Base-by-base conservation (phyloP, 1,140 invertebrate genomes). In the Glossosoma conforme region DNA sequence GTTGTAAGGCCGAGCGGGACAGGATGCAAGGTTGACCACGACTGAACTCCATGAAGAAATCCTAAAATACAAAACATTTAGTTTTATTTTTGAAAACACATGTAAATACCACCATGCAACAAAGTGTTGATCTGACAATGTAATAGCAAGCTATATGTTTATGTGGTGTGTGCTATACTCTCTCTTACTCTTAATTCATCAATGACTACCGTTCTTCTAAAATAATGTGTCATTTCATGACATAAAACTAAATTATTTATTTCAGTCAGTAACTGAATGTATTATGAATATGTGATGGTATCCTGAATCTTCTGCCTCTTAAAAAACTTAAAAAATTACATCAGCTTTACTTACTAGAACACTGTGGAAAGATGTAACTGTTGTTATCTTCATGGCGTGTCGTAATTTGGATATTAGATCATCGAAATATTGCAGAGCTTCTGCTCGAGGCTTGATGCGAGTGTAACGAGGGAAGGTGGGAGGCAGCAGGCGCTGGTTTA, bases 401-500 rank as follows among this genome's bases (percentile, higher is more conserved):
- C 91, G 84, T 22, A 97, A 76, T 51, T 90, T 78, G 20, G 83
- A 76, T 5, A 96, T 75, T 57, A 94, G 78, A 60, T 88, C 84
- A 58, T 88, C 82, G 60, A 97, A 82, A 70, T 96, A 97, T 59
- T 83, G 77, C 52, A 94, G 69, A 20, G 93, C 87, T 61, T 94
- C 90, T 22, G 76, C 67, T 28, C 91, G 77, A 37, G 86, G 84
- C 58, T 91, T 91, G 59, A 98, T 95, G 70, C 91, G 88, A 1
- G 93, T 94, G 69, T 96, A 97, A 1, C 95, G 79, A 8, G 96
- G 96, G 78, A 98, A 98, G n/a, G 95, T 97, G 1, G 95, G 94
- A 28, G 95, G 95, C 20, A 97, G 74, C 21, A 97, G 76, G 55
- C 94, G 82, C 71, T 97, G 93, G 73, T 97, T 97, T 24, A 96